These are phyloP conservation scores for Falco berigora DNA, from an alignment of 2,797 vertebrate species.

Conservation along the genomic window DNA sequence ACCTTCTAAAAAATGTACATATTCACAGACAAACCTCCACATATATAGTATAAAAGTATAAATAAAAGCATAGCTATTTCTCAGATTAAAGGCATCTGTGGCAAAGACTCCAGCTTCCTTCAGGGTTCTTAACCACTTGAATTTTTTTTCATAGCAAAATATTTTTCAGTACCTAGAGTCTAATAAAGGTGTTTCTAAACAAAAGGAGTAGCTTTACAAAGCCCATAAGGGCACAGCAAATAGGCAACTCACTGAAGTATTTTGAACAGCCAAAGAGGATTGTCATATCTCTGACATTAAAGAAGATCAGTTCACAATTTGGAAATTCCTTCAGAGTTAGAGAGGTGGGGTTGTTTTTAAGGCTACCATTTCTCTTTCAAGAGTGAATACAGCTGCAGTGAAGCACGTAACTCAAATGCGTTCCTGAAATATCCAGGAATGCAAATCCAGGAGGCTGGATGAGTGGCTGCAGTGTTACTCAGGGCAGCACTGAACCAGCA, in stretches of 20 bases:
- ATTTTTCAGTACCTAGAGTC: neutral
- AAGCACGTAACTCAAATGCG: neutral
- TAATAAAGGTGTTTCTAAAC: neutral
- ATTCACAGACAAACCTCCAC: neutral
- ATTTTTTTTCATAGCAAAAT: neutral
- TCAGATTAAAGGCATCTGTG: neutral
- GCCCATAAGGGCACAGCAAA: neutral
- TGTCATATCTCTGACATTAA: neutral
- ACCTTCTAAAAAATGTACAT: neutral
- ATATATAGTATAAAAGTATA: neutral
- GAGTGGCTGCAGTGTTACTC: slow-evolving; percentile 9
- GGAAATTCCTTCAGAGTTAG: neutral
- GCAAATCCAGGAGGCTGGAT: neutral
- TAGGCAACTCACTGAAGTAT: neutral
- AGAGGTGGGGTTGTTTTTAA: neutral
- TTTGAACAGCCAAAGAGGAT: neutral
- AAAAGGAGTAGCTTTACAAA: neutral
- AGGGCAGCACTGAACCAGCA: neutral
- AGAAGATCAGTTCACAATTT: neutral
- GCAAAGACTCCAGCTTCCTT: slow-evolving; percentile 22
- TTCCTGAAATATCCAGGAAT: neutral
- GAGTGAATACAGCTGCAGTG: neutral
- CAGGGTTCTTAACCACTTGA: slow-evolving; percentile 25
- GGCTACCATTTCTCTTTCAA: neutral
- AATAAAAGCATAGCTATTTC: neutral